These are phyloP conservation scores for Torymus auratus DNA, from an alignment of 2,888 invertebrate species.

Conservation along the genomic window DNA sequence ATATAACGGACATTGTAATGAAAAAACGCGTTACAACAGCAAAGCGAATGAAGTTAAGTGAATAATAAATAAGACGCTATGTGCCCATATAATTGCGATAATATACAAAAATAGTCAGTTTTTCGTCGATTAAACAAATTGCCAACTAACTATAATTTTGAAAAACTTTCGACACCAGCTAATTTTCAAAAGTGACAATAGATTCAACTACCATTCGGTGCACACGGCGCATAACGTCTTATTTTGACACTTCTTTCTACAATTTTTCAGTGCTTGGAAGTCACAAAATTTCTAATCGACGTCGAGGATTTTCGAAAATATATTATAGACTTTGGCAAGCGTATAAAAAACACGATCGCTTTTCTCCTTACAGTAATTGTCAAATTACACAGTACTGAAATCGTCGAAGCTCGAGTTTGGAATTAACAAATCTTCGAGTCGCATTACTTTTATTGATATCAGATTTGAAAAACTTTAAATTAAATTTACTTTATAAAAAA, in stretches of 20 bases:
- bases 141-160: not conserved
- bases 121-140: not conserved
- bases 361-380: slow-evolving; percentile 17
- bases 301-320: slow-evolving; percentile 53
- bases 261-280: slow-evolving; percentile 22
- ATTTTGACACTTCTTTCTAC: slow-evolving; percentile 32
- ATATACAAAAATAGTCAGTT: slow-evolving; percentile 36
- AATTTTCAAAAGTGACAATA: not conserved
- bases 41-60: slow-evolving; percentile 2
- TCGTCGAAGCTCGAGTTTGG: slow-evolving; percentile 29
- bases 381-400: slow-evolving; percentile 7
- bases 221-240: slow-evolving; percentile 5
- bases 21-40: slow-evolving; percentile 11
- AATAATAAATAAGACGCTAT: slow-evolving; percentile 21
- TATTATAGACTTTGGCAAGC: slow-evolving; percentile 52
- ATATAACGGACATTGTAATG: too few species aligned
- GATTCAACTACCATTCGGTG: not conserved
- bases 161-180: not conserved
- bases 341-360: slow-evolving; percentile 54
- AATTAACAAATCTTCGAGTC: not conserved
- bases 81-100: not conserved
- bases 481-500: too few species aligned
- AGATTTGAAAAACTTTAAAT: too few species aligned
- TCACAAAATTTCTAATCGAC: slow-evolving; percentile 30
- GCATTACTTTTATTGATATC: not conserved